A percentile compares a stretch with the other conserved stretches of the same genome.
phyloP scores from a whole-genome alignment of 2,888 invertebrate genomes.

The Poecilobothrus nobilitatus region DNA sequence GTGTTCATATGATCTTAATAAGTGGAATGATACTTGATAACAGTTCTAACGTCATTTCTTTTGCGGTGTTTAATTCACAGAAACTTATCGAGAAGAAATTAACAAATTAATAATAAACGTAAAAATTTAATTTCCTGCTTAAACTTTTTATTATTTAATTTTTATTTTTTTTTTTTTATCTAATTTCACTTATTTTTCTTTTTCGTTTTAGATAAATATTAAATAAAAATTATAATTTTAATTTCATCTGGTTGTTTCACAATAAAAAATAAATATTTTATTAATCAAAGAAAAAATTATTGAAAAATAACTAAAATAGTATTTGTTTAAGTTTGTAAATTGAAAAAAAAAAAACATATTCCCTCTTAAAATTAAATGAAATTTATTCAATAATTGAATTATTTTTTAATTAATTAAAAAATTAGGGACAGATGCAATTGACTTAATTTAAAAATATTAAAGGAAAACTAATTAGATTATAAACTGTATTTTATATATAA shows the following conservation, averaged over 20 bases:
- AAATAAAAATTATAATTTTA: background rate
- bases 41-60: no score
- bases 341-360: background rate
- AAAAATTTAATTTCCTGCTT: no score
- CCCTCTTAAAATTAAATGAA: background rate
- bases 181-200: background rate
- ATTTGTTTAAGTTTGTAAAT: background rate
- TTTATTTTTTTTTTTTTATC: no score
- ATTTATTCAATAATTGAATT: background rate
- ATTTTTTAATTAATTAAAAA: background rate
- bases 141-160: no score
- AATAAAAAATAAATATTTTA: background rate
- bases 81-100: no score
- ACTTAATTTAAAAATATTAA: background rate
- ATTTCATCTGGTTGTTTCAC: background rate
- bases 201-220: conserved; percentile 1
- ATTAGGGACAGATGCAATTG: background rate
- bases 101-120: no score
- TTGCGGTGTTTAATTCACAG: no score
- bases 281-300: background rate
- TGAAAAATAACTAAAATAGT: background rate
- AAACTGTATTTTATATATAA: background rate
- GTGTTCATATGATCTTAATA: no score
- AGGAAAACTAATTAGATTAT: background rate
- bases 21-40: no score